Percentiles rank a stretch among this genome's conserved stretches.
These are phyloP conservation scores for Thysanoteuthis rhombus DNA, from an alignment of 2,888 invertebrate genomes.

Conservation along the genomic window DNA sequence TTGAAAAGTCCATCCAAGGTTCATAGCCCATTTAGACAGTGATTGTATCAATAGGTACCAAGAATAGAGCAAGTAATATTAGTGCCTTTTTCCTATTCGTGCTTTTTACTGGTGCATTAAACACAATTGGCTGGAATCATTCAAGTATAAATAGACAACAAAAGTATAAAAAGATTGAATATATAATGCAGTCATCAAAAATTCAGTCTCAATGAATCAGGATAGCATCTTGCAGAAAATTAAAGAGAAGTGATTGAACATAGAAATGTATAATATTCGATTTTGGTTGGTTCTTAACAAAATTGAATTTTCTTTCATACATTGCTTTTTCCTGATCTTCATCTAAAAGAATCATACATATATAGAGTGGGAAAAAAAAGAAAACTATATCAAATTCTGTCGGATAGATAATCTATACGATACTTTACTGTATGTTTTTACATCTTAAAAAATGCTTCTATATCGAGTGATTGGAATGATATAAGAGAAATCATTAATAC, in stretches of 20 bases:
- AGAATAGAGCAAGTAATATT: not conserved
- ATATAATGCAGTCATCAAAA: not conserved
- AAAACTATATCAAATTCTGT: not conserved
- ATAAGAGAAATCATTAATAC: not conserved
- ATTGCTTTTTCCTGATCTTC: not conserved
- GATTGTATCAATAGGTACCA: not conserved
- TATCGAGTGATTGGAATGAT: not conserved
- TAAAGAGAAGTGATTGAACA: too few relatives aligned
- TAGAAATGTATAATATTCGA: not conserved
- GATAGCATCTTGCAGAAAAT: too few relatives aligned
- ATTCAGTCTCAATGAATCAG: not conserved
- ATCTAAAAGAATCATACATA: not conserved
- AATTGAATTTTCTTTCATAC: not conserved
- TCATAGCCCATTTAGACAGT: not conserved
- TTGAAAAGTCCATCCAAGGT: not conserved
- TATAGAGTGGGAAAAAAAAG: not conserved
- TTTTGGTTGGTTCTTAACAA: not conserved
- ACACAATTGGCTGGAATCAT: not conserved
- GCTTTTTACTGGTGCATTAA: not conserved
- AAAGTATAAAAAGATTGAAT: not conserved
- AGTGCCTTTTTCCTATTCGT: not conserved
- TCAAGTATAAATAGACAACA: not conserved
- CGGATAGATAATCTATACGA: not conserved
- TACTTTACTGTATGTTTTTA: not conserved
- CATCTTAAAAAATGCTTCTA: not conserved